These are phyloP conservation scores for Pentamera pediparva DNA, from an alignment of 53 echinoderm and acorn worm genomes.

Conservation along the genomic window DNA sequence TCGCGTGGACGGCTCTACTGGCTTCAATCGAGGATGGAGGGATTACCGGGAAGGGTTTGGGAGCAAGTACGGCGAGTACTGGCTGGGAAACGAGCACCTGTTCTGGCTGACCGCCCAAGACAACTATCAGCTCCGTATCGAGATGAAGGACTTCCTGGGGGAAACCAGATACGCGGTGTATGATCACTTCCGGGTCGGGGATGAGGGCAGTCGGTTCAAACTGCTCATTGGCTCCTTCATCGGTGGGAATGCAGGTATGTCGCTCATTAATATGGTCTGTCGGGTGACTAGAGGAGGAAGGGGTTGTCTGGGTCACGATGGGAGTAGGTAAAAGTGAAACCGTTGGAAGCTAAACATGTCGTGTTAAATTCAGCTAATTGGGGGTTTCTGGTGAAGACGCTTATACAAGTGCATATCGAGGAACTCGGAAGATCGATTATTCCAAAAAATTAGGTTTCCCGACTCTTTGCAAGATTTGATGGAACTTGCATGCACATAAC, in stretches of 20 bases:
- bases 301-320: no score
- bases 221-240: conserved; percentile 48
- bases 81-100: conserved; percentile 62
- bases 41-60: conserved; percentile 67
- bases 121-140: conserved; percentile 49
- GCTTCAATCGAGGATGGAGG: conserved; percentile 53
- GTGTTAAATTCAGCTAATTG: no score
- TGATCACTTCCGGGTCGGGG: conserved; percentile 58
- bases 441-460: no score
- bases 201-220: conserved; percentile 47
- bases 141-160: conserved; percentile 45
- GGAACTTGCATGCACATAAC: no score
- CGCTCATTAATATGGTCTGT: no score
- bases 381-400: no score
- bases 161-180: conserved; percentile 40
- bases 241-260: conserved; percentile 60
- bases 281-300: no score
- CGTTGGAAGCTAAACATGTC: no score
- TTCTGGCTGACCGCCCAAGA: conserved; percentile 49
- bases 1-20: conserved; percentile 47
- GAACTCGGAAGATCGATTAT: no score
- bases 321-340: no score
- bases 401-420: no score
- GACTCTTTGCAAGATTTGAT: no score
- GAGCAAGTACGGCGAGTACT: conserved; percentile 53